Conservation (phyloP, 2,888 invertebrate species). For the Coenonympha arcania region DNA sequence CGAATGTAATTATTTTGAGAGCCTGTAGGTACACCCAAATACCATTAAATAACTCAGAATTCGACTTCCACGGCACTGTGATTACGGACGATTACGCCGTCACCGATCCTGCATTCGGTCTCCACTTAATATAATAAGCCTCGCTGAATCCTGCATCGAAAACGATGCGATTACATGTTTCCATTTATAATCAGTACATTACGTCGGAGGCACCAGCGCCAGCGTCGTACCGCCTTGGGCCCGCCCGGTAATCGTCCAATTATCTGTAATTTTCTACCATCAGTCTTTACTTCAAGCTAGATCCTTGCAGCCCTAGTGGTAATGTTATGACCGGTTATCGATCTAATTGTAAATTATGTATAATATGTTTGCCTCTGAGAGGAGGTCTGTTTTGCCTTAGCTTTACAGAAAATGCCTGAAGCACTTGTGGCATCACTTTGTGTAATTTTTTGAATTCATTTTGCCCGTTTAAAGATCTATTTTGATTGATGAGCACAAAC, state of each 20-base stretch:
- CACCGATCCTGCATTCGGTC: conserved; percentile 63
- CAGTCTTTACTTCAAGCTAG: conserved; percentile 64
- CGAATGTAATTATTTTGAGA: not conserved
- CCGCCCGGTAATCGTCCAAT: conserved; percentile 64
- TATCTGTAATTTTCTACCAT: conserved; percentile 72
- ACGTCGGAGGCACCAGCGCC: conserved; percentile 39
- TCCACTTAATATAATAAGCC: conserved; percentile 73
- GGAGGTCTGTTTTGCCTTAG: conserved; percentile 12
- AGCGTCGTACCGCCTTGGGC: conserved; percentile 43
- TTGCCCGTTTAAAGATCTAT: no score
- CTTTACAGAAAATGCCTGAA: conserved; percentile 14
- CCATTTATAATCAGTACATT: conserved; percentile 69
- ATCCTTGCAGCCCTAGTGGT: conserved; percentile 50
- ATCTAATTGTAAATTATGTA: conserved; percentile 65
- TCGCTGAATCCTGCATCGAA: conserved; percentile 63
- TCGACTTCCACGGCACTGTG: conserved; percentile 38
- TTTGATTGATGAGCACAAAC: no score
- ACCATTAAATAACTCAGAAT: conserved; percentile 21
- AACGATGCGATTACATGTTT: conserved; percentile 70
- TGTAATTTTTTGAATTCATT: not conserved
- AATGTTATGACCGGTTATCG: conserved; percentile 53
- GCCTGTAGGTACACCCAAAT: not conserved
- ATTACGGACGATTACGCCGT: conserved; percentile 68
- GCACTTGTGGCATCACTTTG: no score
- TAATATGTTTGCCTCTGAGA: conserved; percentile 35